Conservation (phyloP, 2,888 invertebrate genomes). For the Mycogona germanica region DNA sequence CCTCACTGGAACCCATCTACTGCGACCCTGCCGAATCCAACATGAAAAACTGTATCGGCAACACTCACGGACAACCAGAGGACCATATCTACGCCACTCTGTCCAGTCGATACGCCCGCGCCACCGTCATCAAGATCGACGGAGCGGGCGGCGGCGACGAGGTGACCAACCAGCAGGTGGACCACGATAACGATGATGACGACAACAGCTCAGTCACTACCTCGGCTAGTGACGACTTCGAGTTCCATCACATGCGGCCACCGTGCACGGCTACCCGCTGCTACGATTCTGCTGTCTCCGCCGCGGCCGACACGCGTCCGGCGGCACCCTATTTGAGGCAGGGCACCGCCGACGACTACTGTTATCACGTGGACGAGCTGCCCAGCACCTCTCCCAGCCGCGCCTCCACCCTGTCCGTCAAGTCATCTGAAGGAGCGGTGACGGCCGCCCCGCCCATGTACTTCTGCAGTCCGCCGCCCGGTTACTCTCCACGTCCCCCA, state of each 20-base stretch:
- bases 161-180: conserved; percentile 13
- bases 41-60: background rate
- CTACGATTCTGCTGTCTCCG: too few species aligned
- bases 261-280: background rate
- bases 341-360: too few species aligned
- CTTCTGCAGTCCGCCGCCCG: background rate
- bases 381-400: conserved; percentile 8
- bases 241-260: conserved; percentile 37
- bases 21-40: conserved; percentile 12
- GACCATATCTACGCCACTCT: conserved; percentile 37
- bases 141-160: background rate
- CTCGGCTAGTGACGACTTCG: conserved; percentile 48
- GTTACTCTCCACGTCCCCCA: background rate
- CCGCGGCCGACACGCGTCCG: too few species aligned
- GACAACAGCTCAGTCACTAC: conserved; percentile 44
- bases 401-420: conserved; percentile 10
- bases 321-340: too few species aligned
- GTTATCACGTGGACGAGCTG: background rate
- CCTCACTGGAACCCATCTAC: conserved; percentile 8
- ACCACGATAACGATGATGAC: conserved; percentile 20
- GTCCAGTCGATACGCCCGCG: conserved; percentile 23
- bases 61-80: conserved; percentile 24
- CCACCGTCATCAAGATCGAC: background rate
- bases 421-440: background rate
- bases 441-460: background rate